phyloP scores from a whole-genome alignment of 2,797 vertebrate species.

The Cyprinodon diabolis region DNA sequence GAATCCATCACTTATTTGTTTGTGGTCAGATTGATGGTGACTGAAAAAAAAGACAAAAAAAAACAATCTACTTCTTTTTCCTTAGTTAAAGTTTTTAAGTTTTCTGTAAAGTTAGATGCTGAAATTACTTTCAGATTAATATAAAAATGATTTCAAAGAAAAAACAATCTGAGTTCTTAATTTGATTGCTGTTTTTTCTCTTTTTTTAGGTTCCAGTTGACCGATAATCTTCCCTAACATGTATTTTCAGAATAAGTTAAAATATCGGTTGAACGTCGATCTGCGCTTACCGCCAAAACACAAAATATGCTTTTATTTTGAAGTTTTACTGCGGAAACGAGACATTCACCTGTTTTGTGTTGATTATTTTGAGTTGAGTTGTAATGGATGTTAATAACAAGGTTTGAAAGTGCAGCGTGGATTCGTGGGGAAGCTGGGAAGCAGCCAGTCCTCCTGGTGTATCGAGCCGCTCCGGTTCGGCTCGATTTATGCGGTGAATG shows the following conservation, averaged over 20 bases:
- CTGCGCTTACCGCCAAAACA: rapidly evolving
- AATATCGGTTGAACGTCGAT: rapidly evolving
- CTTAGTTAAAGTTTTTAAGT: no score
- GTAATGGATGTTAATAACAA: background rate
- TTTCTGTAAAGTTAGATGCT: no score
- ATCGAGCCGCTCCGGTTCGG: background rate
- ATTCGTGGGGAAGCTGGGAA: conserved; percentile 32
- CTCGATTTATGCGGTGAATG: background rate
- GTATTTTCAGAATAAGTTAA: conserved; percentile 5
- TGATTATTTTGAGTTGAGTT: background rate
- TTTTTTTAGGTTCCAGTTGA: no score
- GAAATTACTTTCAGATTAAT: no score
- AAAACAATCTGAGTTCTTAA: no score
- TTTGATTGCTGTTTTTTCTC: no score
- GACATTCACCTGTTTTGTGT: rapidly evolving
- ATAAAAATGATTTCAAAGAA: no score
- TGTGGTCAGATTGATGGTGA: no score
- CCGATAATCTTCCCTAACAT: no score
- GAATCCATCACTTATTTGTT: no score
- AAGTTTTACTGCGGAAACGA: conserved; percentile 29
- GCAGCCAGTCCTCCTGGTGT: background rate
- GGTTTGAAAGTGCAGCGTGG: background rate
- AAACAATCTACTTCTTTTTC: no score
- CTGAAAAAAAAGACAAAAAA: no score
- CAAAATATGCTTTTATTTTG: conserved; percentile 40